phyloP scores from a whole-genome alignment of 2,888 invertebrate genomes.

The Drosophila cracens region DNA sequence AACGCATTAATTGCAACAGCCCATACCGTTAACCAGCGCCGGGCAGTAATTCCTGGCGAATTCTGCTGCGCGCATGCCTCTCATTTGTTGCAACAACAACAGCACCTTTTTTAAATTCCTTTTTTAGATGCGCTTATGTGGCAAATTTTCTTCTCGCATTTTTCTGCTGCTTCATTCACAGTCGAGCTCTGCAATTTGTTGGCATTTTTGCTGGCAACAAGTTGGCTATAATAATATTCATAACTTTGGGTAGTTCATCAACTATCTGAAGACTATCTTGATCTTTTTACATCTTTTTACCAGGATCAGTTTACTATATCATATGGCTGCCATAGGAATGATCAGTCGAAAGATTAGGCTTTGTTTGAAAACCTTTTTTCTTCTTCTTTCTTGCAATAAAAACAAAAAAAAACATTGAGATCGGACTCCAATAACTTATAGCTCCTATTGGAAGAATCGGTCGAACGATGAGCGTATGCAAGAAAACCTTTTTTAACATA shows the following conservation, averaged over 20 bases:
- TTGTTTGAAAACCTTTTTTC: background rate
- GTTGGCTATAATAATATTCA: background rate
- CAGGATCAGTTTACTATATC: background rate
- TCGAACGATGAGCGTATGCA: no score
- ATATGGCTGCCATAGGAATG: background rate
- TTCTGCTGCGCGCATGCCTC: slow-evolving; percentile 52
- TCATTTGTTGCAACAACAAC: slow-evolving; percentile 38
- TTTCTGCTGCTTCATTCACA: slow-evolving; percentile 33
- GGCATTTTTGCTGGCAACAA: background rate
- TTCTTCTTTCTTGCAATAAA: no score
- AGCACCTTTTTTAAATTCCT: slow-evolving; percentile 29
- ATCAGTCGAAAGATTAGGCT: background rate
- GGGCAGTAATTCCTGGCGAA: slow-evolving; percentile 14
- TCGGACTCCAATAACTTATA: background rate
- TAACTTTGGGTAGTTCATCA: background rate
- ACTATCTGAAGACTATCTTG: background rate
- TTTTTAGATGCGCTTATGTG: slow-evolving; percentile 70
- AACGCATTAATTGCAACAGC: slow-evolving; percentile 42
- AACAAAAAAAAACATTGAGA: background rate
- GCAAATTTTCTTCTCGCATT: slow-evolving; percentile 31
- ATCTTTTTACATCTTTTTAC: background rate
- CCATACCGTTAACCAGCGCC: slow-evolving; percentile 7
- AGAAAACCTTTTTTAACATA: no score
- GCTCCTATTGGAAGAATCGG: no score
- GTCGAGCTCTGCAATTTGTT: background rate